Evolutionary conservation across 1,140 invertebrate species (phyloP).

Genomic region (Drosophila dunni): DNA sequence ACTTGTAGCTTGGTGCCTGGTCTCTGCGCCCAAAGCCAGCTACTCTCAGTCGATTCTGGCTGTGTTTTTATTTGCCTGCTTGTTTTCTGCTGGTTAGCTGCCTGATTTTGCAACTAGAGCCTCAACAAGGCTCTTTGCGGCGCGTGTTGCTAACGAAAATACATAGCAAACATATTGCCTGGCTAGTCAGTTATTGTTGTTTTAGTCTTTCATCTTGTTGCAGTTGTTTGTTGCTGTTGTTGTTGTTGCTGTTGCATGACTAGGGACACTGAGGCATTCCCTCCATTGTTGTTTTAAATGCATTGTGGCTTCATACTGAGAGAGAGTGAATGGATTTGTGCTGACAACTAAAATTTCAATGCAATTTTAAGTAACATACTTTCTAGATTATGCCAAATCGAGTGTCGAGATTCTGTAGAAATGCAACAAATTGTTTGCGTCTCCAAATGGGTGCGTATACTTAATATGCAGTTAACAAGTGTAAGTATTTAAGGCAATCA

Average conservation of each 20-base stretch:
- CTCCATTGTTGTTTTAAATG: constrained; percentile 69
- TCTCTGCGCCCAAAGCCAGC: constrained; percentile 25
- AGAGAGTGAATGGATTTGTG: constrained; percentile 11
- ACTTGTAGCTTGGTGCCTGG: constrained; percentile 41
- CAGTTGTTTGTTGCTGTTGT: not conserved
- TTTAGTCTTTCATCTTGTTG: not conserved
- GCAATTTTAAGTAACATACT: constrained; percentile 40
- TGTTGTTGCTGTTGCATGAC: constrained; percentile 9
- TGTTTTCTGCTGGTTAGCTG: constrained; percentile 80
- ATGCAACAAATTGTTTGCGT: not conserved
- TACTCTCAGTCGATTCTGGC: constrained; percentile 13
- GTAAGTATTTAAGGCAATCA: not conserved
- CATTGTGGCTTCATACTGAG: constrained; percentile 48
- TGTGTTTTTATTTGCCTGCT: constrained; percentile 78
- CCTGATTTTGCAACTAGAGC: constrained; percentile 68
- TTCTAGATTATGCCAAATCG: constrained; percentile 9
- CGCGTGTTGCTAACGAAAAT: constrained; percentile 70
- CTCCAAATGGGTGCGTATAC: constrained; percentile 8
- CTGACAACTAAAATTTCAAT: constrained; percentile 36
- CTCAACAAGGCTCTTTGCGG: constrained; percentile 24
- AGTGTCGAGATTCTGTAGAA: not conserved
- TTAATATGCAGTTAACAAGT: constrained; percentile 9
- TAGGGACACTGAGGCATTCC: not conserved
- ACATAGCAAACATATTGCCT: constrained; percentile 67
- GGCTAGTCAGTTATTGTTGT: constrained; percentile 40